A percentile compares a stretch with the other conserved stretches of the same genome.
Evolutionary conservation across 2,113 vertebrate species (phyloP).

Genomic region (Mohoua ochrocephala): DNA sequence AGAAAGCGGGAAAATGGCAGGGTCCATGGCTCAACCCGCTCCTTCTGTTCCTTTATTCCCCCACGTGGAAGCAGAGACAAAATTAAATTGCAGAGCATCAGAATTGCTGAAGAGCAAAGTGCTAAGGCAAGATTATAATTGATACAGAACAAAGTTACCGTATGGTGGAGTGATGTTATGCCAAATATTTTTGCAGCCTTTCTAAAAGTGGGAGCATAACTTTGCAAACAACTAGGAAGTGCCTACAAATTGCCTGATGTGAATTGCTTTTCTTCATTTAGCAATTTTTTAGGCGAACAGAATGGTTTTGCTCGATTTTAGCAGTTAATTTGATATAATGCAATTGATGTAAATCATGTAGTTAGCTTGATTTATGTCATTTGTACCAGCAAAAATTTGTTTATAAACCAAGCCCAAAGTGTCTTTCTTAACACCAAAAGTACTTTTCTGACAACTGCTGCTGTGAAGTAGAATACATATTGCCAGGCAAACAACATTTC

Average conservation of each 20-base stretch:
- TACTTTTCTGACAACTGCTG: conserved; percentile 33
- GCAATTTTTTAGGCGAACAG: conserved; percentile 8
- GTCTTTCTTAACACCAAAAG: conserved; percentile 29
- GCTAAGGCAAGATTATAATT: conserved; percentile 20
- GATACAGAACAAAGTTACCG: conserved; percentile 6
- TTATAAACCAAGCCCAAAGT: conserved; percentile 33
- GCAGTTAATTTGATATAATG: conserved; percentile 41
- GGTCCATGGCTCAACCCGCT: accelerated
- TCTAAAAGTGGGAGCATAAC: conserved; percentile 23
- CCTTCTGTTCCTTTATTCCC: background rate
- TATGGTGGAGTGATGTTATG: conserved; percentile 24
- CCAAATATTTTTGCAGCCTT: conserved; percentile 19
- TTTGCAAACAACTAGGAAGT: conserved; percentile 23
- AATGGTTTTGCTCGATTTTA: conserved; percentile 24
- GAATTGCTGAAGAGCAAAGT: conserved; percentile 28
- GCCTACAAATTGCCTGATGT: conserved; percentile 33
- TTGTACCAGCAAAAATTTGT: conserved; percentile 38
- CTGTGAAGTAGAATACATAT: background rate
- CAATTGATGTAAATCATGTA: conserved; percentile 29
- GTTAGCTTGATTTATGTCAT: conserved; percentile 50
- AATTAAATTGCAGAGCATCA: background rate
- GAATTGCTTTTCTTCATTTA: conserved; percentile 29
- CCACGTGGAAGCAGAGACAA: background rate
- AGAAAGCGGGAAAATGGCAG: background rate
- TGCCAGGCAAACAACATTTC: conserved; percentile 28